These are phyloP conservation scores for Clarias pachynema DNA, from an alignment of 2,797 vertebrate species.

Conservation along the genomic window DNA sequence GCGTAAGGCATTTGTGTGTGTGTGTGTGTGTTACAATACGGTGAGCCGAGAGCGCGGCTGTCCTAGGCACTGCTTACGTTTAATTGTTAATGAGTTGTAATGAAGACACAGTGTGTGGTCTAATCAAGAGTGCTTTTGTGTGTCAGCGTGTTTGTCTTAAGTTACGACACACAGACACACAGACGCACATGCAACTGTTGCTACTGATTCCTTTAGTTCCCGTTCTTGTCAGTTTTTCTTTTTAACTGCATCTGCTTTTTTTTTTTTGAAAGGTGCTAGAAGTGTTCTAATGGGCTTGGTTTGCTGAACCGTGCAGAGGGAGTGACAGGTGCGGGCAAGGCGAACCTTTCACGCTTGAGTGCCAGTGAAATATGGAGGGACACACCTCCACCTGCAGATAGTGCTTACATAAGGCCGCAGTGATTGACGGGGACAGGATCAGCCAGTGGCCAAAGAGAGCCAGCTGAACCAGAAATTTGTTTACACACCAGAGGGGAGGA, in stretches of 20 bases:
- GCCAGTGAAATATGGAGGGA: slow-evolving; percentile 44
- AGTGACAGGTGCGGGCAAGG: slow-evolving; percentile 49
- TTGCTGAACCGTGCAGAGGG: slow-evolving; percentile 30
- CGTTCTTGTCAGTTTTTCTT: slow-evolving; percentile 14
- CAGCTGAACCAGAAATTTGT: slow-evolving; percentile 50
- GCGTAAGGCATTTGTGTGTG: background rate
- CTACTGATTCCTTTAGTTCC: slow-evolving; percentile 21
- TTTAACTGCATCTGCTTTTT: slow-evolving; percentile 18
- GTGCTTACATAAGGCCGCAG: slow-evolving; percentile 40
- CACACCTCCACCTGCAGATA: slow-evolving; percentile 59
- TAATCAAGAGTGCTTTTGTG: slow-evolving; percentile 75
- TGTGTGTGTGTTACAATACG: background rate
- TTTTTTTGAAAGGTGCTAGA: slow-evolving; percentile 7
- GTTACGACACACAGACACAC: slow-evolving; percentile 56
- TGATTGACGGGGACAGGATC: slow-evolving; percentile 50
- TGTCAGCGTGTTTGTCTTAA: slow-evolving; percentile 70
- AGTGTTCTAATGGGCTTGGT: slow-evolving; percentile 30
- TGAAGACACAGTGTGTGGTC: slow-evolving; percentile 73
- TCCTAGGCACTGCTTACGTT: slow-evolving; percentile 67
- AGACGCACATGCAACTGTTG: slow-evolving; percentile 11
- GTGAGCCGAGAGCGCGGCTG: slow-evolving; percentile 39
- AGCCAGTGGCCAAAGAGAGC: slow-evolving; percentile 50
- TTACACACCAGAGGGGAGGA: slow-evolving; percentile 50
- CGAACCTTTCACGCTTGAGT: slow-evolving; percentile 43
- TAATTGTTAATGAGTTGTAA: slow-evolving; percentile 78